These are phyloP conservation scores for Meleagris gallopavo DNA, from an alignment of 2,113 vertebrate genomes.

Conservation along the genomic window DNA sequence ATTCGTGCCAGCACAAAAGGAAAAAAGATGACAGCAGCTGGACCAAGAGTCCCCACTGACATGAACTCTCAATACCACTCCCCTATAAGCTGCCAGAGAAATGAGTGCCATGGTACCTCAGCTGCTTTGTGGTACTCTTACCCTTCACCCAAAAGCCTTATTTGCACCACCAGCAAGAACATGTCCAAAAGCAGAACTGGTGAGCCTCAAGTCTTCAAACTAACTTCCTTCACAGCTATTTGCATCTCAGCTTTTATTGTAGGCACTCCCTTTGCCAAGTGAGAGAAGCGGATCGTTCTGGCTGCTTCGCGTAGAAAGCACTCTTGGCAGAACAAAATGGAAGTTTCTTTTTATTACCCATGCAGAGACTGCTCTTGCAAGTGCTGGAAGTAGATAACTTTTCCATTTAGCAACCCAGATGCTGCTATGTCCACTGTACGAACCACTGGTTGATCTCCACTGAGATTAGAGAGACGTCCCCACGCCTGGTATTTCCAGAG, in stretches of 20 bases:
- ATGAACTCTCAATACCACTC: neutral
- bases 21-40: neutral
- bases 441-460: neutral
- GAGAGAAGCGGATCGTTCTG: neutral
- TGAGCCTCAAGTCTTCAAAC: neutral
- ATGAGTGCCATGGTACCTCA: rapidly evolving
- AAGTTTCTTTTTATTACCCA: neutral
- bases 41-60: neutral
- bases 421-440: rapidly evolving
- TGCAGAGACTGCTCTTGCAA: neutral
- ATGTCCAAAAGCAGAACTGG: rapidly evolving
- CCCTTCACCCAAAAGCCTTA: neutral
- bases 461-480: neutral
- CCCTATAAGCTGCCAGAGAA: neutral
- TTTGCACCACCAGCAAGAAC: neutral
- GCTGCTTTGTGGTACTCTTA: neutral
- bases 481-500: neutral
- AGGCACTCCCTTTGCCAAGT: rapidly evolving
- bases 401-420: neutral
- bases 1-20: neutral
- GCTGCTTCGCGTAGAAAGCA: neutral
- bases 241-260: neutral
- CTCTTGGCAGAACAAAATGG: neutral
- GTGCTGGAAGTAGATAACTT: slow-evolving; percentile 5
- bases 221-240: neutral